Conservation (phyloP, 2,113 vertebrate species). For the Hippocampus comes region DNA sequence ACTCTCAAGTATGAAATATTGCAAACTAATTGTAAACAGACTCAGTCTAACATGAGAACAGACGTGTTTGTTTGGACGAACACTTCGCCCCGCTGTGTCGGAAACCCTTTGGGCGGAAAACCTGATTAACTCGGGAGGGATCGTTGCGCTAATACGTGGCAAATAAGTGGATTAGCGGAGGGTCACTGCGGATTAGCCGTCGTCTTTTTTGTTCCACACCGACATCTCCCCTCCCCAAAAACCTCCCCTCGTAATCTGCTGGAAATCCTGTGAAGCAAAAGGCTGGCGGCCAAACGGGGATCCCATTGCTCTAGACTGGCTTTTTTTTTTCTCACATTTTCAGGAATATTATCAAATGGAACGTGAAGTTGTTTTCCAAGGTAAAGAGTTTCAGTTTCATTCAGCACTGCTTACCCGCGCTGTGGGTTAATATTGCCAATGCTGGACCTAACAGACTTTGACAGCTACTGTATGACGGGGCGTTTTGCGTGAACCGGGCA, state of each 20-base stretch:
- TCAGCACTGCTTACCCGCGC: neutral
- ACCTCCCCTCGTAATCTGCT: slow-evolving; percentile 37
- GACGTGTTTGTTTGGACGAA: slow-evolving; percentile 2
- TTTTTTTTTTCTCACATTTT: neutral
- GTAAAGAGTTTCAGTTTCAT: too few relatives aligned
- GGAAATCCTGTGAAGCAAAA: slow-evolving; percentile 33
- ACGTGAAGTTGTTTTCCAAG: slow-evolving; percentile 8
- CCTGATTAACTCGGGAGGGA: slow-evolving; percentile 52
- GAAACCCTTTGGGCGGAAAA: slow-evolving; percentile 10
- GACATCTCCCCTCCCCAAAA: slow-evolving; percentile 24
- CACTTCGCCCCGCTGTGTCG: neutral
- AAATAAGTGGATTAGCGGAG: slow-evolving; percentile 62
- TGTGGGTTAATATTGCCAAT: too few relatives aligned
- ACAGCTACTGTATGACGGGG: too few relatives aligned
- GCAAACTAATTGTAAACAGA: neutral
- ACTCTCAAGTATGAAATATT: too few relatives aligned
- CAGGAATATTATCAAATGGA: neutral
- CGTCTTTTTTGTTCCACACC: slow-evolving; percentile 42
- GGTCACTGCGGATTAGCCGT: slow-evolving; percentile 53
- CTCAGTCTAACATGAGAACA: neutral
- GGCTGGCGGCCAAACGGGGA: slow-evolving; percentile 25
- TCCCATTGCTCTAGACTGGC: slow-evolving; percentile 6
- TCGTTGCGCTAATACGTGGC: slow-evolving; percentile 51
- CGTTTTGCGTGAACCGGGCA: too few relatives aligned
- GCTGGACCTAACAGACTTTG: too few relatives aligned